Base-by-base conservation (phyloP, 2,888 invertebrate species). In the Chirona hameri region DNA sequence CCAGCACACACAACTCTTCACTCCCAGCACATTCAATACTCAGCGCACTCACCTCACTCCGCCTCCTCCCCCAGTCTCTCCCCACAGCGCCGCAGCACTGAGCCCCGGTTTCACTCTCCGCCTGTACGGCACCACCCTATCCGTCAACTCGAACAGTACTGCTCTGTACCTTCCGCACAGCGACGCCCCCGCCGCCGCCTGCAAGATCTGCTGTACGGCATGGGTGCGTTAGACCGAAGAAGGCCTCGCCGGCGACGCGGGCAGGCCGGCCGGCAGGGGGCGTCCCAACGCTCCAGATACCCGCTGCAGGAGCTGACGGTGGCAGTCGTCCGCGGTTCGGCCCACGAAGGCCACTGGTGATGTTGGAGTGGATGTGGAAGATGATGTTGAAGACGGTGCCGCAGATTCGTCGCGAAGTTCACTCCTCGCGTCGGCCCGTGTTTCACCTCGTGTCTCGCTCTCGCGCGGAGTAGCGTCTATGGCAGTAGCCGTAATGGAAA, bases 201-300 rank as follows among this genome's bases (percentile, higher is more conserved):
- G 72, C 39, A 72, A 31, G 39, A 72, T 5, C 18, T 21, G 7
- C 31, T 12, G 72, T 21, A 72, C 72, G 39, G 21, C 0, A 29
- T n/a, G 72, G 72, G 21, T 72, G 72, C 7, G 31, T n/a, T 31
- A 72, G 72, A 12, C 72, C 72, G 72, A 72, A 72, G 72, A 72
- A 72, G 5, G 72, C 72, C 5, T 72, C 72, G 18, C 72, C 72
- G 39, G 10, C 21, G 31, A 39, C 72, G 10, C 69, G 69, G 69
- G 39, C 72, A 72, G 18, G 14, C 4, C 18, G 12, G 12, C 31
- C 31, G 18, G 31, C 21, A 21, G 31, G 10, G 15, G 31, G 10
- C n/a, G 31, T 1, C 39, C 18, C 31, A 69, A 31, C 39, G 72
- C 31, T 1, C 29, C 31, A 0, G 72, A 29, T 29, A 72, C 21